These are phyloP conservation scores for Phalloptychus januarius DNA, from an alignment of 2,797 vertebrate species.

Conservation along the genomic window DNA sequence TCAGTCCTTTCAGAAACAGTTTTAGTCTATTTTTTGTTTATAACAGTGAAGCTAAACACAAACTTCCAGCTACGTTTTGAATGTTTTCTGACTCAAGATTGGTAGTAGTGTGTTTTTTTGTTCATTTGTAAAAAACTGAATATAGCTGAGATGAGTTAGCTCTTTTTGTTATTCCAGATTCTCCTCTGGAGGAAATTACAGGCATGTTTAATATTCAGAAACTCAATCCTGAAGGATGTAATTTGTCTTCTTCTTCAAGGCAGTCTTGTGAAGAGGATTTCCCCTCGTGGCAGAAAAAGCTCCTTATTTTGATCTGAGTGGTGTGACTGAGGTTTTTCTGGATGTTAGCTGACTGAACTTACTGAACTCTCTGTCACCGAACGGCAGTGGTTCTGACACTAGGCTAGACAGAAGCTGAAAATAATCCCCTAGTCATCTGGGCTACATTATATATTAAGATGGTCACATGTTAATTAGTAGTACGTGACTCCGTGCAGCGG, in stretches of 20 bases:
- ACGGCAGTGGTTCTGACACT: slow-evolving; percentile 29
- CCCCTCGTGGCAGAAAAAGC: slow-evolving; percentile 59
- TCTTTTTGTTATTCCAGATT: neutral
- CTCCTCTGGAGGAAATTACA: neutral
- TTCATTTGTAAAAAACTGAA: neutral
- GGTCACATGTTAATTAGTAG: slow-evolving; percentile 5
- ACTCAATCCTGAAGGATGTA: neutral
- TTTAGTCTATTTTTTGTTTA: neutral
- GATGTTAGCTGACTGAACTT: slow-evolving; percentile 32
- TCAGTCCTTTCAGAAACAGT: neutral
- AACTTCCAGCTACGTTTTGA: neutral
- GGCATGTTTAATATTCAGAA: neutral
- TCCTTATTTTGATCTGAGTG: slow-evolving; percentile 70
- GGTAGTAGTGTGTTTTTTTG: neutral
- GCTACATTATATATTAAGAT: slow-evolving; percentile 15
- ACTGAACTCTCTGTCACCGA: slow-evolving; percentile 41
- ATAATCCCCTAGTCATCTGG: slow-evolving; percentile 24
- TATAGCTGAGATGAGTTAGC: neutral
- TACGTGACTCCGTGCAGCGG: slow-evolving; percentile 26
- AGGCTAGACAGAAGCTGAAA: slow-evolving; percentile 15
- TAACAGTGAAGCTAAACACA: neutral
- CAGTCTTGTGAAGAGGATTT: slow-evolving; percentile 55
- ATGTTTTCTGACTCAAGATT: neutral
- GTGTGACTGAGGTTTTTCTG: slow-evolving; percentile 58
- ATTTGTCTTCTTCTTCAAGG: slow-evolving; percentile 26